Evolutionary conservation across 2,888 invertebrate species (phyloP), one percentile per base, ranked within the genome.

Genomic region (Pyrocoelia pectoralis): DNA sequence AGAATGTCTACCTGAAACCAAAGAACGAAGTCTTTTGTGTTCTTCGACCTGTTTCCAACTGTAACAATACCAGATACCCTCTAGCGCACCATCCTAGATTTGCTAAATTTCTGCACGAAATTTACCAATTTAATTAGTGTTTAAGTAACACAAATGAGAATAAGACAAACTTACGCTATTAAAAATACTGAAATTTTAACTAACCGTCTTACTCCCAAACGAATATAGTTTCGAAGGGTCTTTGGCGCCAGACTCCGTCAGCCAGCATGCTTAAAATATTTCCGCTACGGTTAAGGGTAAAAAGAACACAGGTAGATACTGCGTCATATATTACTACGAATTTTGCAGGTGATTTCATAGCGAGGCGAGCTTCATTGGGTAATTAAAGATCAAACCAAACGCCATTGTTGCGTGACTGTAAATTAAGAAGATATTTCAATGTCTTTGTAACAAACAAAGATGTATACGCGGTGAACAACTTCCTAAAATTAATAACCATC

Each of bases 31-130:
- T 64, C 69, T 68, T 33, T 69, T 69, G 69, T 69, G 56, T 59
- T 49, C 52, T 52, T 55, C 57, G 71, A 66, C 67, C 69, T 68
- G 68, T 24, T 68, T 66, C 69, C 69, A 69, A 71, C 71, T 71
- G 69, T 69, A 71, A 68, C 71, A 68, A n/a, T 63, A 64, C 57
- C 53, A 61, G 61, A 52, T 52, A 46, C 12, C n/a, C 8, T n/a
- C n/a, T 4, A 40, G n/a, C n/a, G n/a, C n/a, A n/a, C n/a, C n/a
- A n/a, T n/a, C n/a, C n/a, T n/a, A n/a, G n/a, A n/a, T n/a, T n/a
- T n/a, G n/a, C n/a, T n/a, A n/a, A n/a, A n/a, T n/a, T n/a, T n/a
- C n/a, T n/a, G n/a, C n/a, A n/a, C n/a, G n/a, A n/a, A n/a, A n/a
- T n/a, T n/a, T n/a, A n/a, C n/a, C n/a, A n/a, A n/a, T n/a, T n/a